phyloP scores from a whole-genome alignment of 1,140 invertebrate genomes.

The Aphis craccivora region DNA sequence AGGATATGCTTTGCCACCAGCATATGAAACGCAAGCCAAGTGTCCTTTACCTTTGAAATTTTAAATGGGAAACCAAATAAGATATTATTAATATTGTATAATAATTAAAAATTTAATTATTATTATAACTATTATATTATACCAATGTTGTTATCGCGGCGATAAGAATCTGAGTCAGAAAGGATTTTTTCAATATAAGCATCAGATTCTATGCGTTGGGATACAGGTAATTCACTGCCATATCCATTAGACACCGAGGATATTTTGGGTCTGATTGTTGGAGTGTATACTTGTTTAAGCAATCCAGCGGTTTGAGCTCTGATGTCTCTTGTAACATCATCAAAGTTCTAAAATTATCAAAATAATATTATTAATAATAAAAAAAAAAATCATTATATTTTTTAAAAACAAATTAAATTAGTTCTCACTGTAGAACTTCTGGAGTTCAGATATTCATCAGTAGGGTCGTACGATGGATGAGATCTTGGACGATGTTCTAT shows the following conservation, averaged over 20 bases:
- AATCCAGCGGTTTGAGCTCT: conserved; percentile 77
- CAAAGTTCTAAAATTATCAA: conserved; percentile 71
- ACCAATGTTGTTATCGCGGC: conserved; percentile 43
- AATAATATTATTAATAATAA: conserved; percentile 11
- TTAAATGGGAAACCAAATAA: not conserved
- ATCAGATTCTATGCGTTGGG: conserved; percentile 49
- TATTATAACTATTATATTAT: not conserved
- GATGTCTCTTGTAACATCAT: conserved; percentile 80
- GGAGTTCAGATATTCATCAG: conserved; percentile 79
- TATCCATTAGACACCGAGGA: conserved; percentile 52
- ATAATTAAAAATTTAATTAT: not conserved
- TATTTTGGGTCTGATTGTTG: conserved; percentile 64
- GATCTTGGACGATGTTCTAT: conserved; percentile 72
- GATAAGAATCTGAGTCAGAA: conserved; percentile 30
- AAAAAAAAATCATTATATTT: not conserved
- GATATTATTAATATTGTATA: not conserved
- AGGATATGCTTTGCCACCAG: conserved; percentile 77
- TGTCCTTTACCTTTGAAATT: conserved; percentile 67
- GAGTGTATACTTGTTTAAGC: conserved; percentile 75
- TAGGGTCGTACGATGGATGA: conserved; percentile 69
- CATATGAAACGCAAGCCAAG: conserved; percentile 79
- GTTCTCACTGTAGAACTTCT: conserved; percentile 73
- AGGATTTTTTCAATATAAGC: conserved; percentile 55
- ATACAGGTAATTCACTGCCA: conserved; percentile 33
- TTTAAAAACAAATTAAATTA: not conserved